Percentiles rank a stretch among this genome's conserved stretches.
Evolutionary conservation across 2,797 vertebrate genomes (phyloP).

Genomic region (Otolemur crassicaudatus): DNA sequence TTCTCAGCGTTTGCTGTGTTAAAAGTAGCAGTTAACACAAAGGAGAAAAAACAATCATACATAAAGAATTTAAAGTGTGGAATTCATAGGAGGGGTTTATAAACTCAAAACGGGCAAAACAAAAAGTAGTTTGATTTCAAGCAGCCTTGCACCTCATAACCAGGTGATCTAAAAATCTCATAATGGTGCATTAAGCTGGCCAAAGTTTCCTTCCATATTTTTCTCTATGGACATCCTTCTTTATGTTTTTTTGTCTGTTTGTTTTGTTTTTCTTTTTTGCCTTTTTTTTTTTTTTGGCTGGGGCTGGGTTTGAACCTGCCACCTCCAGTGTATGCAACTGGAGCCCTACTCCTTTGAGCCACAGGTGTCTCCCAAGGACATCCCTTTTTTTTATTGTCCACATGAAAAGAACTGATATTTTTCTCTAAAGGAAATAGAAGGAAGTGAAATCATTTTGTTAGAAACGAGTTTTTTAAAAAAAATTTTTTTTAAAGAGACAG

Average conservation of each 20-base stretch:
- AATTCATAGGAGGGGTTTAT: conserved; percentile 18
- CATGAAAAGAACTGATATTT: conserved; percentile 5
- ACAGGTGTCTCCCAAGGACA: too few species aligned
- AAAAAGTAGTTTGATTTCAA: conserved; percentile 83
- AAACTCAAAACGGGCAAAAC: conserved; percentile 68
- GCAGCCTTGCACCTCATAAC: conserved; percentile 72
- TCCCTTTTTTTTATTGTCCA: conserved; percentile 2
- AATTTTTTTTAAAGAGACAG: conserved; percentile 28
- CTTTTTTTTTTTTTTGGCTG: too few species aligned
- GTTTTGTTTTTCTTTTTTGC: too few species aligned
- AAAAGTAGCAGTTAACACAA: background rate
- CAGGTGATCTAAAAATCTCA: conserved; percentile 83
- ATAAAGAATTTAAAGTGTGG: conserved; percentile 58
- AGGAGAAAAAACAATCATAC: background rate
- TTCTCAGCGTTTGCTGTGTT: background rate
- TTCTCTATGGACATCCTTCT: conserved; percentile 75
- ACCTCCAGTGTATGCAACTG: too few species aligned
- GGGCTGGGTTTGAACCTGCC: too few species aligned
- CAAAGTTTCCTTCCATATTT: conserved; percentile 84
- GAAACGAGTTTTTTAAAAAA: background rate
- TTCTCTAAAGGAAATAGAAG: conserved; percentile 78
- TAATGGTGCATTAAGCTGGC: conserved; percentile 84
- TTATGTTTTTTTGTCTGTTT: too few species aligned
- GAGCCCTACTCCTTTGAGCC: too few species aligned
- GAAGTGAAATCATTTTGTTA: conserved; percentile 84